Conservation (phyloP, 2,113 vertebrate species). For the Lagopus muta region DNA sequence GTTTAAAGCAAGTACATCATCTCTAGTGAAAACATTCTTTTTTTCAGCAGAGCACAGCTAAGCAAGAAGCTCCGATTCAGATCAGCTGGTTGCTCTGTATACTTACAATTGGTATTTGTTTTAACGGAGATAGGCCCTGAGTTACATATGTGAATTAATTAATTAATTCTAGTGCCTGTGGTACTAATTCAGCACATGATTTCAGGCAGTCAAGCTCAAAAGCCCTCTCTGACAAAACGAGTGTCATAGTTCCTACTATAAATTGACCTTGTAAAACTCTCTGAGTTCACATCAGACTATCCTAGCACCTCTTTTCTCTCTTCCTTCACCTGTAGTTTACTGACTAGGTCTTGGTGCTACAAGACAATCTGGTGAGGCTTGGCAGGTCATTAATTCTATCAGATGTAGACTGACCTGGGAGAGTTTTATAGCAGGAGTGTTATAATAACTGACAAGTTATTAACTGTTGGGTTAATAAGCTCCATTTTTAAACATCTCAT, state of each 20-base stretch:
- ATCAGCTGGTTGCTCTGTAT: background rate
- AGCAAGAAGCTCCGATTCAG: background rate
- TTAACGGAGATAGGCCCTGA: background rate
- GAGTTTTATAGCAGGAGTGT: conserved; percentile 34
- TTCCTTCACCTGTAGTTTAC: background rate
- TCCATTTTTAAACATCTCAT: background rate
- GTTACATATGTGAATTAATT: rapidly evolving
- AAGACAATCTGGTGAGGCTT: conserved; percentile 19
- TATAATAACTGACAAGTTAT: too few relatives aligned
- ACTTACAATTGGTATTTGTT: rapidly evolving
- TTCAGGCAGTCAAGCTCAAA: background rate
- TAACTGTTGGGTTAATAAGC: background rate
- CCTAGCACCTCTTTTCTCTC: background rate
- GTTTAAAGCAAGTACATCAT: rapidly evolving
- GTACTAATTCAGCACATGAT: background rate
- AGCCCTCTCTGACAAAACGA: background rate
- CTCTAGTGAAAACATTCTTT: background rate
- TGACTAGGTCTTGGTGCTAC: background rate
- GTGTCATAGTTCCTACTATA: background rate
- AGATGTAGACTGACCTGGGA: conserved; percentile 27
- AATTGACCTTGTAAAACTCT: background rate
- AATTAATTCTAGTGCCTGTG: background rate
- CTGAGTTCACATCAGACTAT: background rate
- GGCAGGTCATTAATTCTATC: conserved; percentile 32
- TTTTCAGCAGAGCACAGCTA: background rate